Evolutionary conservation across 2,797 vertebrate species (phyloP).

Genomic region (Manis crassicaudata): DNA sequence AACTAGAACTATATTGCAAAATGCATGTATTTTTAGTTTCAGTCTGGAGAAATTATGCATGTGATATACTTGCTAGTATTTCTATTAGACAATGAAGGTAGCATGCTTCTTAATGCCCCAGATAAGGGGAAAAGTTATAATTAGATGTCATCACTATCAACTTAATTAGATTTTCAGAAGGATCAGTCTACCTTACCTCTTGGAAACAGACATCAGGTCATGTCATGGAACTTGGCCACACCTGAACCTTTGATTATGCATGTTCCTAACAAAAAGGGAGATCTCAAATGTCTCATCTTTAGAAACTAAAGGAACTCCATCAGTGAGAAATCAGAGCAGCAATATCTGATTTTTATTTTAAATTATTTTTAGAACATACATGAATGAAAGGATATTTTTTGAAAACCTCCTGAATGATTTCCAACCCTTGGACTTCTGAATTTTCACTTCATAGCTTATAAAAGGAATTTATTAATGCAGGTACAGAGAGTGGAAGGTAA

Average conservation of each 20-base stretch:
- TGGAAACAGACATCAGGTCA: neutral
- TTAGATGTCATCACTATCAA: constrained; percentile 51
- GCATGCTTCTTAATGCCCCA: neutral
- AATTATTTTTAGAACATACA: neutral
- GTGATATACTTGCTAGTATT: neutral
- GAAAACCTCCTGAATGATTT: neutral
- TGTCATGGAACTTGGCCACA: neutral
- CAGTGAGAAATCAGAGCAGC: neutral
- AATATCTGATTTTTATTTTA: constrained; percentile 14
- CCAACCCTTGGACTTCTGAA: neutral
- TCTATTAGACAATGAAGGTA: neutral
- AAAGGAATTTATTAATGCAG: neutral
- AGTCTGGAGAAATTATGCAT: neutral
- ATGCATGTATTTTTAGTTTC: neutral
- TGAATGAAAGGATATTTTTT: neutral
- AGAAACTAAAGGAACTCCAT: constrained; percentile 40
- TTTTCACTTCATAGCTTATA: neutral
- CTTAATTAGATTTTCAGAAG: constrained; percentile 58
- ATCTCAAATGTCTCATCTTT: neutral
- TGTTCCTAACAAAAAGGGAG: neutral
- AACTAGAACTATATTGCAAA: neutral
- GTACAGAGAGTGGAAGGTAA: neutral
- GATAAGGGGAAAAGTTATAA: constrained; percentile 36
- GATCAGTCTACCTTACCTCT: neutral
- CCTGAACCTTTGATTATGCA: neutral